These are phyloP conservation scores for Acanthopagrus latus DNA, from an alignment of 2,797 vertebrate genomes.

Conservation along the genomic window DNA sequence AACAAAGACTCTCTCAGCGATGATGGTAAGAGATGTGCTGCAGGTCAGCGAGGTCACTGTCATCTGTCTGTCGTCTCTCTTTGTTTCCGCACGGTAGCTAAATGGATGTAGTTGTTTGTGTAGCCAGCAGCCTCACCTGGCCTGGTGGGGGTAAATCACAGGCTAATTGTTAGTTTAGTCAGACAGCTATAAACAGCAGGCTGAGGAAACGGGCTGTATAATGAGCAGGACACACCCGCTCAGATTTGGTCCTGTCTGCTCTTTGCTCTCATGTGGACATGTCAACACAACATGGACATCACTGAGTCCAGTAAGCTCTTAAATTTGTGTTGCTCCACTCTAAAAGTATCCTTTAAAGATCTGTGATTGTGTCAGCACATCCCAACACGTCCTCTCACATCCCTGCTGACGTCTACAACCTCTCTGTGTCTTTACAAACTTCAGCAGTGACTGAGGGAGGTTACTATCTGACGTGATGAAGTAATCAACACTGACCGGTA, in stretches of 20 bases:
- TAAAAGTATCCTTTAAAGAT: background rate
- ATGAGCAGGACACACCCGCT: conserved; percentile 32
- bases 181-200: conserved; percentile 43
- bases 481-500: background rate
- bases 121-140: conserved; percentile 44
- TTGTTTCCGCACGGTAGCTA: conserved; percentile 11
- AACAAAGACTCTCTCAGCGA: background rate
- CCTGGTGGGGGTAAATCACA: conserved; percentile 38
- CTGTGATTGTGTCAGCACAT: background rate
- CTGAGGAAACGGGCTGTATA: conserved; percentile 13
- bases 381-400: background rate
- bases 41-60: conserved; percentile 24
- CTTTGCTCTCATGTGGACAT: background rate
- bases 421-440: background rate
- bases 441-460: background rate
- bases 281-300: background rate
- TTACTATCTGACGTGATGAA: background rate
- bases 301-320: background rate
- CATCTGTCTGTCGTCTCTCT: background rate
- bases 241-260: background rate
- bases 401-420: background rate
- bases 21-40: conserved; percentile 9
- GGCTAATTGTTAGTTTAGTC: conserved; percentile 47
- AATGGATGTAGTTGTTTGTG: conserved; percentile 39
- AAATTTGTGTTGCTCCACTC: background rate